These are phyloP conservation scores for Idaea straminata DNA, from an alignment of 2,888 invertebrate genomes.

Conservation along the genomic window DNA sequence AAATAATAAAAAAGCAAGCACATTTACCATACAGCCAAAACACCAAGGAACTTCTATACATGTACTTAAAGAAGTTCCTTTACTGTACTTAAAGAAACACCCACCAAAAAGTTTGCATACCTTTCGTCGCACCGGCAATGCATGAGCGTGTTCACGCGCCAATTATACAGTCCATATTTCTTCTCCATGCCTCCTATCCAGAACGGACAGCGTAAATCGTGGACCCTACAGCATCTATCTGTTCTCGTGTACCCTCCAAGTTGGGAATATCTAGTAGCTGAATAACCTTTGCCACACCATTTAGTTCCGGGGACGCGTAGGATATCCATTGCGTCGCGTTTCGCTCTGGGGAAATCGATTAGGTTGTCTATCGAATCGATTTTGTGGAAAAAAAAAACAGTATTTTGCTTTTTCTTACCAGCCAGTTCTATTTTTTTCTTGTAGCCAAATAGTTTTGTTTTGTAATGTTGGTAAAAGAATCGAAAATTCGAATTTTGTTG, in stretches of 20 bases:
- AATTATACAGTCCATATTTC: slow-evolving; percentile 93
- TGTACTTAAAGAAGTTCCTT: neutral
- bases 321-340: slow-evolving; percentile 80
- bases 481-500: neutral
- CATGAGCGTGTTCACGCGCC: slow-evolving; percentile 93
- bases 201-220: slow-evolving; percentile 91
- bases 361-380: slow-evolving; percentile 12
- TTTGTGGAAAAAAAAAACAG: slow-evolving; percentile 12
- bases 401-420: slow-evolving; percentile 15
- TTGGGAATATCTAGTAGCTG: slow-evolving; percentile 89
- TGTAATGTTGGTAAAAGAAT: slow-evolving; percentile 10
- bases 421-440: slow-evolving; percentile 20
- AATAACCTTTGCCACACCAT: slow-evolving; percentile 95
- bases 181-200: slow-evolving; percentile 91
- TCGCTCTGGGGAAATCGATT: slow-evolving; percentile 48
- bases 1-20: neutral
- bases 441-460: slow-evolving; percentile 7
- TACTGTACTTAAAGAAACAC: no score
- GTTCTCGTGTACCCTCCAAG: slow-evolving; percentile 91
- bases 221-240: slow-evolving; percentile 93
- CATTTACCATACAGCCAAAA: neutral
- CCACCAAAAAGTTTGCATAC: slow-evolving; percentile 69
- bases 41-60: no score
- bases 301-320: slow-evolving; percentile 93
- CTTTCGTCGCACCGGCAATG: slow-evolving; percentile 96